A percentile compares a stretch with the other conserved stretches of the same genome.
phyloP scores from a whole-genome alignment of 2,797 vertebrate species.

The Acanthurus leucopareius region DNA sequence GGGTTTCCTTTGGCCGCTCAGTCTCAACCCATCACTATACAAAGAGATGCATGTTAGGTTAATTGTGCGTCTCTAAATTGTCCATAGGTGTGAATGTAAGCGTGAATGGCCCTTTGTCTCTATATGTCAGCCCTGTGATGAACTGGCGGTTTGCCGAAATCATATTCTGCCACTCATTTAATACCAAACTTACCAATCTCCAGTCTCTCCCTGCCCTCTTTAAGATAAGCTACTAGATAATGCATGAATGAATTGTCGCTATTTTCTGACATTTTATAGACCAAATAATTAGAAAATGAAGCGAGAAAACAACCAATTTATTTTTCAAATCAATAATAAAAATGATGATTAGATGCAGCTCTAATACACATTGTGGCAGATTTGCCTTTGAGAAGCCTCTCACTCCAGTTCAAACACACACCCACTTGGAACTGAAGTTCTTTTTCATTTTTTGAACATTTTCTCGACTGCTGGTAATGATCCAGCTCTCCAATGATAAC shows the following conservation, averaged over 20 bases:
- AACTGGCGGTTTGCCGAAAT: too few species aligned
- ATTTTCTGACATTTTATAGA: slow-evolving; percentile 8
- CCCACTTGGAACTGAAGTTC: not conserved
- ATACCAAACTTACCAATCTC: too few species aligned
- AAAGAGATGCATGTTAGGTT: too few species aligned
- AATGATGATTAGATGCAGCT: not conserved
- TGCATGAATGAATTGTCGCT: not conserved
- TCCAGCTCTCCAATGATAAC: not conserved
- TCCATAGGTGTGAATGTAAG: too few species aligned
- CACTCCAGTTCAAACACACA: not conserved
- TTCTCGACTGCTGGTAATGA: not conserved
- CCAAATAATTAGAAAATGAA: slow-evolving; percentile 1
- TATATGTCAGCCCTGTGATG: too few species aligned
- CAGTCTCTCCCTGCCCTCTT: too few species aligned
- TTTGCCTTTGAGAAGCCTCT: not conserved
- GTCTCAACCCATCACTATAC: too few species aligned
- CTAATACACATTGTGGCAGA: not conserved
- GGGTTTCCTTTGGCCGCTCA: too few species aligned
- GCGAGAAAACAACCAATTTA: not conserved
- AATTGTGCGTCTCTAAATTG: too few species aligned
- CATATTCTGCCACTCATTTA: too few species aligned
- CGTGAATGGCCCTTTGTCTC: too few species aligned
- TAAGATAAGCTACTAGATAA: too few species aligned
- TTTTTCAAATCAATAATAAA: not conserved
- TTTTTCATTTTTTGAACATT: not conserved